Percentiles rank a stretch among this genome's conserved stretches.
phyloP scores from a whole-genome alignment of 2,888 invertebrate species.

The Octonoba sinensis region DNA sequence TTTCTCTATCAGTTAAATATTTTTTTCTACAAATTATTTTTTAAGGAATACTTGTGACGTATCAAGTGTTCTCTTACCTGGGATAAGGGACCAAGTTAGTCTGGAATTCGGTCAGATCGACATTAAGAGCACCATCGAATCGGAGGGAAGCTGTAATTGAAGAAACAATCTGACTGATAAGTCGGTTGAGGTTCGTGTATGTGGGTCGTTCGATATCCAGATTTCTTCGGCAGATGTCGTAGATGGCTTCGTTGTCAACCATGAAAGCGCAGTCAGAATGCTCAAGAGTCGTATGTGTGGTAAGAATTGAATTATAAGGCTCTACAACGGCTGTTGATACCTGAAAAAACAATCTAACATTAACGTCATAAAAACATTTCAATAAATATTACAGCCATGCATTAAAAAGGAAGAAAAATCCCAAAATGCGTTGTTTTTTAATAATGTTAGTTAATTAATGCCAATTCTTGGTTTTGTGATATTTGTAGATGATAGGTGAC shows the following conservation, averaged over 20 bases:
- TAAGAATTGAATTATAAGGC: conserved; percentile 91
- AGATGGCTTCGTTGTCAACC: conserved; percentile 95
- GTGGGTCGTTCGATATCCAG: conserved; percentile 86
- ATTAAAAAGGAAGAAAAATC: too few species aligned
- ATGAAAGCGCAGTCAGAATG: conserved; percentile 71
- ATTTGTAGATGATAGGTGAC: too few species aligned
- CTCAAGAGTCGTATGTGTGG: conserved; percentile 67
- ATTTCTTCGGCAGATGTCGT: conserved; percentile 89
- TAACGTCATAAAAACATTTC: too few species aligned
- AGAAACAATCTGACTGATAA: conserved; percentile 91
- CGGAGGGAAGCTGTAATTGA: conserved; percentile 72
- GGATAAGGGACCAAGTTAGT: conserved; percentile 92
- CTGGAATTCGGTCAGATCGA: conserved; percentile 85
- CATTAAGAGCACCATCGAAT: conserved; percentile 86
- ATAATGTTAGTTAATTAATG: too few species aligned
- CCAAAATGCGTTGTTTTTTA: too few species aligned
- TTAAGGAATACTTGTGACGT: too few species aligned
- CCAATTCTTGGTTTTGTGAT: too few species aligned
- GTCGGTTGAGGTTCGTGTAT: conserved; percentile 89
- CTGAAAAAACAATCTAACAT: conserved; percentile 17
- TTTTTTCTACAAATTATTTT: too few species aligned
- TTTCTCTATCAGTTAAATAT: too few species aligned
- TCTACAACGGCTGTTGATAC: conserved; percentile 87
- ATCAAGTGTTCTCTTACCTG: conserved; percentile 70
- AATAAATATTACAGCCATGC: too few species aligned